phyloP scores from a whole-genome alignment of 2,888 invertebrate species.

The Urechis unicinctus region DNA sequence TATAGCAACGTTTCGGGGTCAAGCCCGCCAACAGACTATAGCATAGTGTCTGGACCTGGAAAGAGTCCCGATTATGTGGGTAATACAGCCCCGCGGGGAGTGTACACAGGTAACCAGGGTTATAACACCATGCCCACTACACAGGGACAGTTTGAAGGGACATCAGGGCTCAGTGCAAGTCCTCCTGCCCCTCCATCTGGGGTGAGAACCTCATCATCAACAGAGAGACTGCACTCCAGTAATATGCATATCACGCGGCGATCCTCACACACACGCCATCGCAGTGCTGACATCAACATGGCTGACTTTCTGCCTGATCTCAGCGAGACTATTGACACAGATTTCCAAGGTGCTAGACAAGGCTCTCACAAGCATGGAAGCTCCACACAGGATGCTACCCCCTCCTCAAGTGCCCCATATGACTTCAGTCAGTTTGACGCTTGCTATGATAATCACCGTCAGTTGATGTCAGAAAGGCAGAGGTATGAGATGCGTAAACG shows the following conservation, averaged over 20 bases:
- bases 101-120: neutral
- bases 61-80: too few species aligned
- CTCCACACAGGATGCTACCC: neutral
- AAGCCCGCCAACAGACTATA: neutral
- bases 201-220: neutral
- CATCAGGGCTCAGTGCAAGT: neutral
- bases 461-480: slow-evolving; percentile 20
- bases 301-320: slow-evolving; percentile 31
- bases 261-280: slow-evolving; percentile 11
- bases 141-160: neutral
- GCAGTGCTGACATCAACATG: slow-evolving; percentile 13
- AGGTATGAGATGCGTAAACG: slow-evolving; percentile 9
- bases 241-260: neutral
- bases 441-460: slow-evolving; percentile 31
- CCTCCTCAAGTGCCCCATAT: slow-evolving; percentile 8
- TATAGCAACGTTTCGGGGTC: too few species aligned
- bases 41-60: too few species aligned
- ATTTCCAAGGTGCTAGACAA: slow-evolving; percentile 23
- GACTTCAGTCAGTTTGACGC: slow-evolving; percentile 35
- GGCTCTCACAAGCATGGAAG: neutral
- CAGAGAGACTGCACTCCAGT: neutral
- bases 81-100: too few species aligned
- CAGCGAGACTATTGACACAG: slow-evolving; percentile 35
- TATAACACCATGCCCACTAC: neutral
- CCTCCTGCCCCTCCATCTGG: neutral